Conservation (phyloP, 2,888 invertebrate species). For the Drosophila sordidula region DNA sequence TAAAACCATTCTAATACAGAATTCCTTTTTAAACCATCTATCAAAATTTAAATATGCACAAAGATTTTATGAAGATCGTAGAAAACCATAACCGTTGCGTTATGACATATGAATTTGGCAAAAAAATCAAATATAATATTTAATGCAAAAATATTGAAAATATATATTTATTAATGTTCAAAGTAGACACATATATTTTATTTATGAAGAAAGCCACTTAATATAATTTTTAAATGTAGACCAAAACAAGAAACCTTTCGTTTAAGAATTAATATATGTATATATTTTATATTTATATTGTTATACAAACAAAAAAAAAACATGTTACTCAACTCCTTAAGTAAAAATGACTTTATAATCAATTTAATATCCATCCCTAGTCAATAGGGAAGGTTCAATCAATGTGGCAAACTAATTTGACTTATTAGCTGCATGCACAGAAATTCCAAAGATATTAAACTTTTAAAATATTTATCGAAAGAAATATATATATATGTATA, state of each 20-base stretch:
- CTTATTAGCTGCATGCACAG: slow-evolving; percentile 52
- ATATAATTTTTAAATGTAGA: background rate
- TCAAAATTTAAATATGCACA: too few relatives aligned
- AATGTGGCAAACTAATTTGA: slow-evolving; percentile 18
- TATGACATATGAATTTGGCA: too few relatives aligned
- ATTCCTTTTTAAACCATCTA: too few relatives aligned
- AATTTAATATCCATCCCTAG: slow-evolving; percentile 21
- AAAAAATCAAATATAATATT: too few relatives aligned
- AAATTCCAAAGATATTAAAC: slow-evolving; percentile 14
- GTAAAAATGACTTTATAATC: background rate
- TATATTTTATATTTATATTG: background rate
- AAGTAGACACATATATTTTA: too few relatives aligned
- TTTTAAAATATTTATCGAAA: slow-evolving; percentile 64
- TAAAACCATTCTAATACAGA: too few relatives aligned
- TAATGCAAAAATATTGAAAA: background rate
- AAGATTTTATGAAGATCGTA: too few relatives aligned
- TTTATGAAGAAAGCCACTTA: background rate
- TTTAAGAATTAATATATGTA: background rate
- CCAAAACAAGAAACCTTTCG: background rate
- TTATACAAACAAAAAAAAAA: background rate
- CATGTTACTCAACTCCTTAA: background rate
- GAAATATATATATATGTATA: slow-evolving; percentile 49
- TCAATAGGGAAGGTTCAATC: background rate
- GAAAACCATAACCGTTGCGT: too few relatives aligned
- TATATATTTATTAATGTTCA: background rate